Evolutionary conservation across 2,113 vertebrate genomes (phyloP), one percentile per base, ranked within the genome.

Genomic region (Pachyramphus minor): DNA sequence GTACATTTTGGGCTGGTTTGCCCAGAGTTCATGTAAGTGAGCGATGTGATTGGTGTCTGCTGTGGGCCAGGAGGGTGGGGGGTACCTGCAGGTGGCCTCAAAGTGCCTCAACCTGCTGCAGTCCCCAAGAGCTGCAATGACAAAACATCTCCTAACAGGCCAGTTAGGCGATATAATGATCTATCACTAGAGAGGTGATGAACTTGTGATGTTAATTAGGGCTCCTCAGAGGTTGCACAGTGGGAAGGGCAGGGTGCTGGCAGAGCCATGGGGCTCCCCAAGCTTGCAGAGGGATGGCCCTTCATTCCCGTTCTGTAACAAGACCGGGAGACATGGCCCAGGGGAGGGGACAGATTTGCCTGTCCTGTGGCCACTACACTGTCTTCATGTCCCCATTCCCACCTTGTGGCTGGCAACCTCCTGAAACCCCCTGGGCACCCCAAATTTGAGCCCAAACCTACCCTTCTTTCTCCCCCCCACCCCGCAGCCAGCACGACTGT

Each of bases 21-120:
- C 24, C 21, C 53, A 8, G 9, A 35, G 27, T 12, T 5, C 7
- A 18, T 2, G 8, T 16, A 5, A 71, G 18, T 6, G 14, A 62
- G 42, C 0, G 8, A n/a, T n/a, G n/a, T n/a, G n/a, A n/a, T n/a
- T n/a, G n/a, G 13, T 0, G 3, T 37, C 35, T 64, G 63, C 64
- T 45, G 31, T 5, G 20, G 30, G 39, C 25, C 10, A 8, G 41
- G 45, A 58, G 14, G 17, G 23, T 0, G 12, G 6, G 31, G 31
- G 37, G 17, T 41, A 55, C 60, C 39, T 1, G 0, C 42, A 45
- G 75, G 23, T 19, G 58, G 33, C 39, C 5, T 4, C 22, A 24
- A 14, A 69, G 53, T 41, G 25, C 62, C 55, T 62, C 55, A 75
- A 25, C 30, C 56, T 45, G 17, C 53, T n/a, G 62, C 44, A 14